phyloP scores from a whole-genome alignment of 2,113 vertebrate species.

The Charadrius vociferus region DNA sequence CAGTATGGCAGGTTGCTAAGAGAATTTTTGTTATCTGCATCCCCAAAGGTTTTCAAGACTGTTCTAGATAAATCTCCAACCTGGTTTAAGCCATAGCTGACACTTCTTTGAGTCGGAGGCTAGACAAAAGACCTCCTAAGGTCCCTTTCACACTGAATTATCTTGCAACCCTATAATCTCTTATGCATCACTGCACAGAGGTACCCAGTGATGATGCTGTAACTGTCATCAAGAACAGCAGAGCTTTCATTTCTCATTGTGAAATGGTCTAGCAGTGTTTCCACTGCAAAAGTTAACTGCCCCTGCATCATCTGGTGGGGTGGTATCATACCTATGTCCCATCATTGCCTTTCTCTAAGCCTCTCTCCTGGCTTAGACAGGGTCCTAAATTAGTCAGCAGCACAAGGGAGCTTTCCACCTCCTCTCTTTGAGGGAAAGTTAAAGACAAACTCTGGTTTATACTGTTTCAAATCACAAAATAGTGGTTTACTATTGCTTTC shows the following conservation, averaged over 20 bases:
- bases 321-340: background rate
- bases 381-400: background rate
- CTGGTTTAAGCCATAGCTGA: background rate
- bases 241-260: background rate
- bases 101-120: background rate
- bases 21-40: background rate
- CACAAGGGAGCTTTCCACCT: background rate
- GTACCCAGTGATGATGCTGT: background rate
- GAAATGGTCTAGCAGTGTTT: background rate
- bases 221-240: too few species aligned
- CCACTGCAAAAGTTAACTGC: background rate
- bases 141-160: background rate
- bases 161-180: background rate
- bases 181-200: background rate
- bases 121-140: background rate
- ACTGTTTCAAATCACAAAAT: background rate
- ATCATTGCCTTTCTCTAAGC: background rate
- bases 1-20: background rate
- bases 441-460: background rate
- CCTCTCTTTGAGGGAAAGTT: background rate
- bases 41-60: background rate
- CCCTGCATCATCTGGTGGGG: background rate
- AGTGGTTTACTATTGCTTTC: background rate
- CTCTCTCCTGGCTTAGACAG: background rate
- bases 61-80: background rate